These are phyloP conservation scores for Ellobium chinense DNA, from an alignment of 2,888 invertebrate genomes.

Conservation along the genomic window DNA sequence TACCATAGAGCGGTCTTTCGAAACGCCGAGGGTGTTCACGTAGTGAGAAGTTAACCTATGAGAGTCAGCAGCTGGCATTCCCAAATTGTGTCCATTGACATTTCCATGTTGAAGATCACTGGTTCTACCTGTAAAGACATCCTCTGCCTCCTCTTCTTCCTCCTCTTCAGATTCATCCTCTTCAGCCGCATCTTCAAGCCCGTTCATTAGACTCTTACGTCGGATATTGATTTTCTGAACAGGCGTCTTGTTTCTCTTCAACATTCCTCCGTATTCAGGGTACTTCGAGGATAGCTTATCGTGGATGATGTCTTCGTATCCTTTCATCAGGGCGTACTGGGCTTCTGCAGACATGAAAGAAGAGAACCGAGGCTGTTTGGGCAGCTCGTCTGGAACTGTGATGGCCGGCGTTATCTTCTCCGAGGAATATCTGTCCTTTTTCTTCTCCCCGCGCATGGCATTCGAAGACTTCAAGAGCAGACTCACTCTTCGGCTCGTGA, in stretches of 20 bases:
- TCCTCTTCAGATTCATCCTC: not conserved
- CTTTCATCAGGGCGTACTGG: constrained; percentile 75
- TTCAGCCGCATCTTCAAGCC: not conserved
- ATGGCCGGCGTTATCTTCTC: not conserved
- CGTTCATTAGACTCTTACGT: not conserved
- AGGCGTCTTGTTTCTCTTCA: constrained; percentile 65
- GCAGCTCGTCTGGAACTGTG: constrained; percentile 55
- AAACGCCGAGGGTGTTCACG: not conserved
- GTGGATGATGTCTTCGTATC: constrained; percentile 74
- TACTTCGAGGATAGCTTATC: constrained; percentile 55
- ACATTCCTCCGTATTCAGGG: constrained; percentile 58
- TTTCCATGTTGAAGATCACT: not conserved
- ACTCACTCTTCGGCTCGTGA: not conserved
- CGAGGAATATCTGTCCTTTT: not conserved
- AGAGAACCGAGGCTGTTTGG: constrained; percentile 69
- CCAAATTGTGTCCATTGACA: not conserved
- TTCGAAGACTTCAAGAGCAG: not conserved
- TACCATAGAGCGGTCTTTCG: not conserved
- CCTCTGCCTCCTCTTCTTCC: not conserved
- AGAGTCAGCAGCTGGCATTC: not conserved
- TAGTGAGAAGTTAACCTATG: not conserved
- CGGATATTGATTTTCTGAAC: constrained; percentile 38
- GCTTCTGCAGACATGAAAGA: constrained; percentile 74
- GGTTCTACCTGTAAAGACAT: too few species aligned
- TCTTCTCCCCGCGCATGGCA: not conserved